These are phyloP conservation scores for Proales similis DNA, from an alignment of 1,140 invertebrate species.

Conservation along the genomic window DNA sequence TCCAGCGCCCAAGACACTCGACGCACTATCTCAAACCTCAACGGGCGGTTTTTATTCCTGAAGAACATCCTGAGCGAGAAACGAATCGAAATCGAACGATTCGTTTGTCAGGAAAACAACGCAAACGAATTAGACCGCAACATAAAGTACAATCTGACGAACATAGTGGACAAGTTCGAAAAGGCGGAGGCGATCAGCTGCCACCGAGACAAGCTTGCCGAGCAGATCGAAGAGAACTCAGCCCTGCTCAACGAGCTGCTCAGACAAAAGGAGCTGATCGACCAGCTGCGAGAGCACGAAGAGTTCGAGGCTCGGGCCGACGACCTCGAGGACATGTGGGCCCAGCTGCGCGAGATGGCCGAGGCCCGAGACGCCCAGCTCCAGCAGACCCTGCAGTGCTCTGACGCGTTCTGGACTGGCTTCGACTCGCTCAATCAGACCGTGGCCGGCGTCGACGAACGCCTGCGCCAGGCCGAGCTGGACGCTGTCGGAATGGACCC, in stretches of 20 bases:
- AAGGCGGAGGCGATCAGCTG: conserved; percentile 84
- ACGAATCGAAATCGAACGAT: no score
- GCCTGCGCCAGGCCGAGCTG: conserved; percentile 74
- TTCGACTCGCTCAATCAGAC: conserved; percentile 49
- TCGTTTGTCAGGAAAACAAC: no score
- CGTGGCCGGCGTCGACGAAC: conserved; percentile 22
- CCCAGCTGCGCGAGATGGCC: neutral
- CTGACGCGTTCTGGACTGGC: conserved; percentile 6
- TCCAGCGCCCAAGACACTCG: no score
- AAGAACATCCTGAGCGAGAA: no score
- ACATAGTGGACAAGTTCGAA: conserved; percentile 79
- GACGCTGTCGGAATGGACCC: conserved; percentile 82
- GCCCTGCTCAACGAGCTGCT: conserved; percentile 38
- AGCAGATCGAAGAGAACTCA: conserved; percentile 89
- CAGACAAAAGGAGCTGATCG: neutral
- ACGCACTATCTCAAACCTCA: no score
- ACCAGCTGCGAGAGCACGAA: neutral
- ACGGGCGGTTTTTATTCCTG: no score
- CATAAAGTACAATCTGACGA: no score
- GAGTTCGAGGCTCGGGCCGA: neutral
- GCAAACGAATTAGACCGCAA: no score
- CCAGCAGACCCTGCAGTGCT: neutral
- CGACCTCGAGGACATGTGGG: neutral
- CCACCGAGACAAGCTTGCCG: conserved; percentile 81
- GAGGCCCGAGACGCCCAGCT: neutral